Conservation (phyloP, 64 coral and sea anemone genomes). For the Stichodactyla helianthus region DNA sequence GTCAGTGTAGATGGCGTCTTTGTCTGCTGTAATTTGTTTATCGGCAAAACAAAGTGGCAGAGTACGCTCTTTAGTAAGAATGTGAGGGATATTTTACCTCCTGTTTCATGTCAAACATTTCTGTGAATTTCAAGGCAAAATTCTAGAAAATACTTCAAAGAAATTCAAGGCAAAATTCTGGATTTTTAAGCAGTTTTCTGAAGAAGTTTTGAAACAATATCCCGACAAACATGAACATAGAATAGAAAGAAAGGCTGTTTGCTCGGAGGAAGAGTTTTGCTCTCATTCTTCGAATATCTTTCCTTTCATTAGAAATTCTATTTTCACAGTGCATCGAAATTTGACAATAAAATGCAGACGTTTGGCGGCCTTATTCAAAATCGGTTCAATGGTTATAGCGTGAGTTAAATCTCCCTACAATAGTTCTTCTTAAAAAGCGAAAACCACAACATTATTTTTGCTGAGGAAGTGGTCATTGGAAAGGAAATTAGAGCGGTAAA, state of each 20-base stretch:
- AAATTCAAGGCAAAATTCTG: no score
- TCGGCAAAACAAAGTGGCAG: neutral
- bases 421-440: neutral
- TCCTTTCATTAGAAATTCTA: neutral
- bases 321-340: neutral
- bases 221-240: neutral
- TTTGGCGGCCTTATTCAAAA: neutral
- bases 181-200: no score
- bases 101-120: neutral
- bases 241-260: neutral
- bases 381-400: neutral
- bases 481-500: constrained; percentile 6
- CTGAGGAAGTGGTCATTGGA: neutral
- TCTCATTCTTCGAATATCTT: neutral
- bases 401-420: neutral
- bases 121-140: no score
- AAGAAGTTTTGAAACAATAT: no score
- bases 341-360: neutral
- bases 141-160: no score
- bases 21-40: neutral
- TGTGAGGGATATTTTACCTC: neutral
- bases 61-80: neutral
- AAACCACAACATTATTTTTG: neutral
- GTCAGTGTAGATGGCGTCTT: neutral
- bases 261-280: neutral